These are phyloP conservation scores for Dicaeum eximium DNA, from an alignment of 2,113 vertebrate species.

Conservation along the genomic window DNA sequence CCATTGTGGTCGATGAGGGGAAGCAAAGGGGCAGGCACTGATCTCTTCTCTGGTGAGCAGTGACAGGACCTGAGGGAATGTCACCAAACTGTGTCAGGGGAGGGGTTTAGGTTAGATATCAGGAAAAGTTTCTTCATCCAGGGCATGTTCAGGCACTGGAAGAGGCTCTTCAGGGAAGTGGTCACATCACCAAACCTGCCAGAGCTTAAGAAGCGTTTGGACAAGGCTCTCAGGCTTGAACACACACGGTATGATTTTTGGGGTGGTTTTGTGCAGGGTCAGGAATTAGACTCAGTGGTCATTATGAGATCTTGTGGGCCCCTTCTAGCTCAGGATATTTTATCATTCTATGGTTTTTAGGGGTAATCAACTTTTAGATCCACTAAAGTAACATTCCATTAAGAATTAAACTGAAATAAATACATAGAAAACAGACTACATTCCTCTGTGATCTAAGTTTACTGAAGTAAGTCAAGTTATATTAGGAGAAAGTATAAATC, in stretches of 20 bases:
- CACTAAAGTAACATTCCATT: not conserved
- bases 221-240: not conserved
- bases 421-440: not conserved
- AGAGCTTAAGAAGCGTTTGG: not conserved
- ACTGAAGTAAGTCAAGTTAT: not conserved
- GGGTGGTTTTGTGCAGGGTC: not conserved
- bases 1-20: fast-evolving
- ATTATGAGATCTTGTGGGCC: not conserved
- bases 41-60: not conserved
- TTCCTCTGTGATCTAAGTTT: not conserved
- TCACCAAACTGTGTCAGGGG: not conserved
- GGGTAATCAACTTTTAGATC: not conserved
- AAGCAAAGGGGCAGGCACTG: not conserved
- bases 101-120: not conserved
- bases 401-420: not conserved
- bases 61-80: not conserved
- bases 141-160: not conserved
- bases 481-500: not conserved
- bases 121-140: not conserved
- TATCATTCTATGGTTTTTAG: not conserved
- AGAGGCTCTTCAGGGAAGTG: not conserved
- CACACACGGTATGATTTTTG: not conserved
- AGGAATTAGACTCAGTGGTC: not conserved
- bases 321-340: not conserved
- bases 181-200: not conserved